Evolutionary conservation across 2,797 vertebrate genomes (phyloP).

Genomic region (Myioborus miniatus): DNA sequence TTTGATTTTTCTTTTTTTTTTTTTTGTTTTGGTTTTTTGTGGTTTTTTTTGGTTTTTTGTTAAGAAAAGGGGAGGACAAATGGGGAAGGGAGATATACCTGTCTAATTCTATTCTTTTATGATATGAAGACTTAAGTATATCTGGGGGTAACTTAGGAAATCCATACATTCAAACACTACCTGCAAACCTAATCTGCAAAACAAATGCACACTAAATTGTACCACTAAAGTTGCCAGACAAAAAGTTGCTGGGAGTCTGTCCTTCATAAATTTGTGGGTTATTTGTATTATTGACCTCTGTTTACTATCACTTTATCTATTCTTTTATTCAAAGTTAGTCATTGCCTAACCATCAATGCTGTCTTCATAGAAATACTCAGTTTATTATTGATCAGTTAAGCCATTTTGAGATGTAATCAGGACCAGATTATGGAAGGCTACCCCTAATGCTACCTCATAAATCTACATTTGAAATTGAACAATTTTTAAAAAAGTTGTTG

Average conservation of each 20-base stretch:
- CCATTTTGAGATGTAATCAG: background rate
- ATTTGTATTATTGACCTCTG: background rate
- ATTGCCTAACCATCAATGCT: background rate
- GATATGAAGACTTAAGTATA: background rate
- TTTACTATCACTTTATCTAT: background rate
- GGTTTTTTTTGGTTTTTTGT: background rate
- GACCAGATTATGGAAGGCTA: background rate
- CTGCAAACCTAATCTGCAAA: background rate
- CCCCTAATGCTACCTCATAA: background rate
- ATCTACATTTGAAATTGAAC: background rate
- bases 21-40: background rate
- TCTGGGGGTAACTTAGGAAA: background rate
- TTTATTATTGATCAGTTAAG: background rate
- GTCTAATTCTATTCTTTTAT: background rate
- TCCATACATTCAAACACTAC: background rate
- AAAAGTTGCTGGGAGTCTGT: background rate
- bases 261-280: background rate
- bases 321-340: background rate
- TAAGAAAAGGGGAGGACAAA: accelerated
- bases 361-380: background rate
- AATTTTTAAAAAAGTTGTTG: background rate
- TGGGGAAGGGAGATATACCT: background rate
- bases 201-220: background rate
- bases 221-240: background rate
- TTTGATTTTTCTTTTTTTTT: background rate